These are phyloP conservation scores for Pristionchus pacificus DNA, from an alignment of 1,140 invertebrate genomes.

Conservation along the genomic window DNA sequence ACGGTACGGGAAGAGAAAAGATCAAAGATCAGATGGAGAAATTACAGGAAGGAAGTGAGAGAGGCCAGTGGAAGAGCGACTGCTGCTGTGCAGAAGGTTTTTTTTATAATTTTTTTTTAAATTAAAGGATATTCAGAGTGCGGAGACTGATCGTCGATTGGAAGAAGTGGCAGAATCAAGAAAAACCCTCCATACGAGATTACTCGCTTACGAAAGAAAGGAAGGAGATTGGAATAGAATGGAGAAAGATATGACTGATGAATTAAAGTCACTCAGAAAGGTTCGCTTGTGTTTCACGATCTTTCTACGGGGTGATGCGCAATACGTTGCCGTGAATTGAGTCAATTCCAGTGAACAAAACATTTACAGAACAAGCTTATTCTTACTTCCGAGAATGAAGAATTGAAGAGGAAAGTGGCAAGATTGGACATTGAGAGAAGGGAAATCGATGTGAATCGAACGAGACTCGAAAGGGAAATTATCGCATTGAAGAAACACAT, in stretches of 20 bases:
- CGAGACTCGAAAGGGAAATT: conserved; percentile 27
- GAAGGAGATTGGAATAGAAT: conserved; percentile 20
- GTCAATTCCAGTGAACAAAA: too few species aligned
- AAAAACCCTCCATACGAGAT: conserved; percentile 5
- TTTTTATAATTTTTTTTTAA: too few species aligned
- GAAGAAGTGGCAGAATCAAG: conserved; percentile 6
- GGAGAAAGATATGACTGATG: conserved; percentile 30
- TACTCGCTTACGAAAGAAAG: conserved; percentile 12
- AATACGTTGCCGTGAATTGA: too few species aligned
- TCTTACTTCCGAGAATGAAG: conserved; percentile 30
- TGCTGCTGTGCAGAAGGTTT: not conserved
- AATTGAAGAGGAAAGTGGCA: conserved; percentile 17
- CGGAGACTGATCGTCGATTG: conserved; percentile 1
- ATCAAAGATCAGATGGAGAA: too few species aligned
- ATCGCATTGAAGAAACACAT: conserved; percentile 27
- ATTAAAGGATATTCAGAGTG: too few species aligned
- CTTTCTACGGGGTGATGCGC: too few species aligned
- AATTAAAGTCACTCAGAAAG: conserved; percentile 25
- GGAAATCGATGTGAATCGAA: conserved; percentile 22
- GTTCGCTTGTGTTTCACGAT: too few species aligned
- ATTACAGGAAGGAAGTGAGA: not conserved
- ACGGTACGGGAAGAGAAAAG: conserved; percentile 7
- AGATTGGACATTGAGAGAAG: conserved; percentile 25
- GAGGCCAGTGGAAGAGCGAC: not conserved
- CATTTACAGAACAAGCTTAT: conserved; percentile 16